Evolutionary conservation across 2,797 vertebrate species (phyloP).

Genomic region (Sebastes oblongus): DNA sequence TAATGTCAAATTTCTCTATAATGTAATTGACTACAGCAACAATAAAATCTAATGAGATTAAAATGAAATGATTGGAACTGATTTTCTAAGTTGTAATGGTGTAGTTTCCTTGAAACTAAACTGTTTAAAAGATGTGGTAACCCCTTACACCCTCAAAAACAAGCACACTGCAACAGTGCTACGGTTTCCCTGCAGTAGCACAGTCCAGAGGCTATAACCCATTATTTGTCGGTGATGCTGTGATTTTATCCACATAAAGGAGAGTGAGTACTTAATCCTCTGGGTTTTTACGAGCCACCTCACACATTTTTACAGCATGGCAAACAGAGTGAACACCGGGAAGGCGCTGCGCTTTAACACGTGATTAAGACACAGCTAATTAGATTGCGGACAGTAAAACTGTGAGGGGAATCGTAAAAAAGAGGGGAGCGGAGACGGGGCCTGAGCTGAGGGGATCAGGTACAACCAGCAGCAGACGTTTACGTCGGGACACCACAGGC

Average conservation of each 20-base stretch:
- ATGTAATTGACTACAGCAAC: neutral
- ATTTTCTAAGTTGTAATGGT: neutral
- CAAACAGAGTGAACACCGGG: conserved; percentile 83
- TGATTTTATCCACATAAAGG: conserved; percentile 54
- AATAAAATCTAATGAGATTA: neutral
- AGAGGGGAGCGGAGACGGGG: conserved; percentile 22
- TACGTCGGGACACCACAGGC: conserved; percentile 54
- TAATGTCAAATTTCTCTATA: neutral
- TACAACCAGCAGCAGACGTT: conserved; percentile 40
- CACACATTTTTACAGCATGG: conserved; percentile 81
- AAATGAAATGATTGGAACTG: neutral
- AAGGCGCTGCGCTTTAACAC: conserved; percentile 75
- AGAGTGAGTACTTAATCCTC: conserved; percentile 46
- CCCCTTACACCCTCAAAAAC: neutral
- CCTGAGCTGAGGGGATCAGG: conserved; percentile 36
- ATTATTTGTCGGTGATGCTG: conserved; percentile 23
- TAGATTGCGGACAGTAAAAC: conserved; percentile 80
- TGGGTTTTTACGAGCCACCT: conserved; percentile 78
- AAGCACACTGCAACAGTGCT: neutral
- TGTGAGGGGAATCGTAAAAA: conserved; percentile 73
- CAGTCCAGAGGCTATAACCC: conserved; percentile 13
- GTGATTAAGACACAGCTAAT: conserved; percentile 82
- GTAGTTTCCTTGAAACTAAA: neutral
- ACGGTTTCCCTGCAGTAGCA: conserved; percentile 7
- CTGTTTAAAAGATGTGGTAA: neutral